Conservation (phyloP, 2,797 vertebrate species). For the Sebastolobus altivelis region DNA sequence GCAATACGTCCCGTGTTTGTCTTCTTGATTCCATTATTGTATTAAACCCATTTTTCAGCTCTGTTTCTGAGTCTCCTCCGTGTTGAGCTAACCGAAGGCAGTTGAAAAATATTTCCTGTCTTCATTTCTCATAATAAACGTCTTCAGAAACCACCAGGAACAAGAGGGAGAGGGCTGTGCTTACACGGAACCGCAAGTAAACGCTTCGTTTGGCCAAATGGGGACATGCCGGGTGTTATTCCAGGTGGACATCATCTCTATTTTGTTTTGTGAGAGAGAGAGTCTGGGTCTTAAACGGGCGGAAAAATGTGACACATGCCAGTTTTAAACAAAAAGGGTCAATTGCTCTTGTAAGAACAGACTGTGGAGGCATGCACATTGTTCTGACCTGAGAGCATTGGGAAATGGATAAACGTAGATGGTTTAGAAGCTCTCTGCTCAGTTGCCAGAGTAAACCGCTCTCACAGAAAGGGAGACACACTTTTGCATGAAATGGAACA, state of each 20-base stretch:
- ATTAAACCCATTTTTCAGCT: conserved; percentile 64
- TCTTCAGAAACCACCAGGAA: conserved; percentile 72
- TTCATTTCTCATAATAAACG: conserved; percentile 80
- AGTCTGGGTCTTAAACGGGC: conserved; percentile 26
- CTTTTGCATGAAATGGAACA: conserved; percentile 49
- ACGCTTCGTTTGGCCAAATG: conserved; percentile 66
- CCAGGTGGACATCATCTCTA: conserved; percentile 76
- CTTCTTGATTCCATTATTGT: conserved; percentile 53
- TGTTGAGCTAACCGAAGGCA: conserved; percentile 70
- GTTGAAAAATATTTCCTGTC: conserved; percentile 80
- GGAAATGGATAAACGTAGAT: conserved; percentile 55
- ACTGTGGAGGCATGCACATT: conserved; percentile 63
- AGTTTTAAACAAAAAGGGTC: conserved; percentile 71
- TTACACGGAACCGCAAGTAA: conserved; percentile 68
- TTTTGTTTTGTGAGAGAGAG: conserved; percentile 58
- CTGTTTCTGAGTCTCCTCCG: conserved; percentile 54
- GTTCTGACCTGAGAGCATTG: conserved; percentile 59
- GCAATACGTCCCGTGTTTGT: conserved; percentile 41
- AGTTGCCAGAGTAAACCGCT: conserved; percentile 68
- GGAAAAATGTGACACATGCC: conserved; percentile 63
- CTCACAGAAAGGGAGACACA: conserved; percentile 46
- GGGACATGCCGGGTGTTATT: conserved; percentile 73
- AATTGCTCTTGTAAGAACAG: conserved; percentile 56
- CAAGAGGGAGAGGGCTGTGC: conserved; percentile 49
- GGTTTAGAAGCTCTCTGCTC: conserved; percentile 35